Percentiles rank a stretch among this genome's conserved stretches.
These are phyloP conservation scores for Tringa solitaria DNA, from an alignment of 2,113 vertebrate species.

Conservation along the genomic window DNA sequence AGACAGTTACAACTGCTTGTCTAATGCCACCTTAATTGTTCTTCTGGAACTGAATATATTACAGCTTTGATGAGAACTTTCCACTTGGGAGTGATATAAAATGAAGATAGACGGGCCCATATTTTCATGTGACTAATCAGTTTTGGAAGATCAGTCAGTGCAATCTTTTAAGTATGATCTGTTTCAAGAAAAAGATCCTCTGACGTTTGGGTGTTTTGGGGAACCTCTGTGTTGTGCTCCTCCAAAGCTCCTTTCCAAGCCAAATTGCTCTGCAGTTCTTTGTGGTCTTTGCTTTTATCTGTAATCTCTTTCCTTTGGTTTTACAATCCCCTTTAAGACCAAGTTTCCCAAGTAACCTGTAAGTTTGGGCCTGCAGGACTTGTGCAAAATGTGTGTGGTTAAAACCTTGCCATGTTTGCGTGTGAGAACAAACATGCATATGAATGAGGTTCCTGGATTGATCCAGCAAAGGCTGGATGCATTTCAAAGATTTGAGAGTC, in stretches of 20 bases:
- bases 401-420: background rate
- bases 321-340: background rate
- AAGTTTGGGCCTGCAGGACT: background rate
- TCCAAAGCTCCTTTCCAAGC: background rate
- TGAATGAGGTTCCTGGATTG: conserved; percentile 14
- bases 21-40: conserved; percentile 31
- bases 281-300: background rate
- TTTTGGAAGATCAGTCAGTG: background rate
- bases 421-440: conserved; percentile 24
- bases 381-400: background rate
- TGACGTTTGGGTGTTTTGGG: background rate
- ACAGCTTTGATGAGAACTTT: background rate
- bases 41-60: background rate
- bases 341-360: background rate
- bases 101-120: background rate
- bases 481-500: background rate
- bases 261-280: background rate
- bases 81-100: background rate
- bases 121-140: background rate
- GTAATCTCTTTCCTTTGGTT: background rate
- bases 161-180: background rate
- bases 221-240: background rate
- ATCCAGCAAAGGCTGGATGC: background rate
- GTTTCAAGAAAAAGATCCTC: background rate
- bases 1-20: background rate